Percentiles rank a stretch among this genome's conserved stretches.
Evolutionary conservation across 2,797 vertebrate genomes (phyloP).

Genomic region (Loriculus beryllinus): DNA sequence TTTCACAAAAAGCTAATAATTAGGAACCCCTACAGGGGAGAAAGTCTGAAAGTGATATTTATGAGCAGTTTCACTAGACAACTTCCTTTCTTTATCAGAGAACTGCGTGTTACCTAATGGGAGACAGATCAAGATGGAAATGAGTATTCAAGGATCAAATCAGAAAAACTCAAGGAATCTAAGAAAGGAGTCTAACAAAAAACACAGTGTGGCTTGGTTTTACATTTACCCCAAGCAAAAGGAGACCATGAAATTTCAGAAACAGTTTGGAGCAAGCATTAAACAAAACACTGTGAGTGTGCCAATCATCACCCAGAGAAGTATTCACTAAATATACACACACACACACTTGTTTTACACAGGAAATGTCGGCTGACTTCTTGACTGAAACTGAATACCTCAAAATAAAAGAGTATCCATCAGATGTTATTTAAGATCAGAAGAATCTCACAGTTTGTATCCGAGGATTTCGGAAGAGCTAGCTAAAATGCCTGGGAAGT

Average conservation of each 20-base stretch:
- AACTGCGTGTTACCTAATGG: not conserved
- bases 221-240: not conserved
- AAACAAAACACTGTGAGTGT: not conserved
- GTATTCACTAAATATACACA: not conserved
- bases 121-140: not conserved
- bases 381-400: constrained; percentile 18
- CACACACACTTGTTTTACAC: constrained; percentile 1
- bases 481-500: not conserved
- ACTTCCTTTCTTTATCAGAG: not conserved
- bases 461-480: not conserved
- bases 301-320: not conserved
- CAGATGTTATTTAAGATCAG: not conserved
- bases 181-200: not conserved
- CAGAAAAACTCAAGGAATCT: not conserved
- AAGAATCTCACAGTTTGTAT: not conserved
- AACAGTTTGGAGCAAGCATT: not conserved
- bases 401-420: not conserved
- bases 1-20: not conserved
- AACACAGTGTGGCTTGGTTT: not conserved
- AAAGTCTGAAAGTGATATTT: not conserved
- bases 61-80: not conserved
- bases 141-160: not conserved
- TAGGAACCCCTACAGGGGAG: not conserved
- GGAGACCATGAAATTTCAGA: not conserved
- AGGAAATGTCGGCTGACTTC: constrained; percentile 34